Evolutionary conservation across 2,113 vertebrate species (phyloP).

Genomic region (Boleophthalmus pectinirostris): DNA sequence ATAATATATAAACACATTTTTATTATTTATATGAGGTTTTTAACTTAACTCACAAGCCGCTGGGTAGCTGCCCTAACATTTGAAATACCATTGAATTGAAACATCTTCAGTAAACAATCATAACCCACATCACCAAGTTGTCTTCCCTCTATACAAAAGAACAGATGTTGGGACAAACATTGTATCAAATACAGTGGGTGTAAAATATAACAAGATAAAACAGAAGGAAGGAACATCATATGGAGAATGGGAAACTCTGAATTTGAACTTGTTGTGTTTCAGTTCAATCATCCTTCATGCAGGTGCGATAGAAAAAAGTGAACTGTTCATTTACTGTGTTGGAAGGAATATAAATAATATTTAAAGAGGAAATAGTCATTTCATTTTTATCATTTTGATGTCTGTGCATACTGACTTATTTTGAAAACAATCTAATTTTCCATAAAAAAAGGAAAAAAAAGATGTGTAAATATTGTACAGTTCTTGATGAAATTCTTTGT

Average conservation of each 20-base stretch:
- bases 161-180: constrained; percentile 48
- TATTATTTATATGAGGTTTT: constrained; percentile 86
- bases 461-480: constrained; percentile 84
- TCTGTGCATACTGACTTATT: constrained; percentile 83
- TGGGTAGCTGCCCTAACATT: constrained; percentile 73
- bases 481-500: constrained; percentile 81
- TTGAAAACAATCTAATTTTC: constrained; percentile 83
- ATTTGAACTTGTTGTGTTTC: constrained; percentile 77
- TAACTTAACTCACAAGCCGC: constrained; percentile 76
- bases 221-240: constrained; percentile 30
- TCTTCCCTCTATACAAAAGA: constrained; percentile 74
- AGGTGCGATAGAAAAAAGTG: constrained; percentile 74
- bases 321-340: constrained; percentile 70
- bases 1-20: constrained; percentile 82
- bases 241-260: constrained; percentile 61
- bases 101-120: constrained; percentile 71
- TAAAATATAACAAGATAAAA: constrained; percentile 57
- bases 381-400: constrained; percentile 83
- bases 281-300: constrained; percentile 78
- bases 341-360: constrained; percentile 80
- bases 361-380: constrained; percentile 80
- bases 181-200: constrained; percentile 68
- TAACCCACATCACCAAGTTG: constrained; percentile 74
- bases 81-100: constrained; percentile 71
- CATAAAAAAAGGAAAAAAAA: constrained; percentile 72